A percentile compares a stretch with the other conserved stretches of the same genome.
These are phyloP conservation scores for Telmatochromis sp. DNA, from an alignment of 2,113 vertebrate genomes.

Conservation along the genomic window DNA sequence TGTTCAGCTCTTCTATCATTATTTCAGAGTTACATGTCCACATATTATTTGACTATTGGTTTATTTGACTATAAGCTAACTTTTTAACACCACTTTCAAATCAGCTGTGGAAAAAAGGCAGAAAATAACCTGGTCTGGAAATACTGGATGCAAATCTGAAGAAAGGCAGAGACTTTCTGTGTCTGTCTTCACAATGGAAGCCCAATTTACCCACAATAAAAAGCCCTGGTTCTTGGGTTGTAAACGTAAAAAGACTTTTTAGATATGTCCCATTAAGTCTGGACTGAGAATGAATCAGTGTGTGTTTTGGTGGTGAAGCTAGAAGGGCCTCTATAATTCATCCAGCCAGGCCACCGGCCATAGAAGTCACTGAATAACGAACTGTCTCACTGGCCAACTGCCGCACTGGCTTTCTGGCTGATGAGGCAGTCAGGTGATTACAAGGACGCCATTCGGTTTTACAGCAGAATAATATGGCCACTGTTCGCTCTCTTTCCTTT, in stretches of 20 bases:
- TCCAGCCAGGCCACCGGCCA: not conserved
- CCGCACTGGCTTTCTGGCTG: constrained; percentile 19
- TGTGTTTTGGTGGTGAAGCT: not conserved
- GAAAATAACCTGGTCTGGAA: not conserved
- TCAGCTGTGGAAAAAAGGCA: not conserved
- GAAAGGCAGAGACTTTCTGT: not conserved
- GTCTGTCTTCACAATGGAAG: not conserved
- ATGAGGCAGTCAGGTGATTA: constrained; percentile 46
- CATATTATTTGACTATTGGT: not conserved
- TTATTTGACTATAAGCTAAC: not conserved
- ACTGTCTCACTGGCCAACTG: constrained; percentile 16
- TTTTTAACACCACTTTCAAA: not conserved
- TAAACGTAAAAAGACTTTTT: not conserved
- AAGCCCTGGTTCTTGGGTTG: not conserved
- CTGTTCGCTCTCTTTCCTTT: constrained; percentile 41
- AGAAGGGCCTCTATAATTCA: constrained; percentile 15
- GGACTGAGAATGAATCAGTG: not conserved
- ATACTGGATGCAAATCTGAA: not conserved
- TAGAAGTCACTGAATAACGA: constrained; percentile 6
- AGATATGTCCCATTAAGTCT: not conserved
- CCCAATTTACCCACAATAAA: not conserved
- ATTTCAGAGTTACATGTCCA: not conserved
- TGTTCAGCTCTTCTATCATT: not conserved
- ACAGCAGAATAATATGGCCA: constrained; percentile 56
- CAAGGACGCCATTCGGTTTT: constrained; percentile 60